Percentiles rank a stretch among this genome's conserved stretches.
phyloP scores from a whole-genome alignment of 1,140 invertebrate genomes.

The Aphaenogaster ashmeadi region DNA sequence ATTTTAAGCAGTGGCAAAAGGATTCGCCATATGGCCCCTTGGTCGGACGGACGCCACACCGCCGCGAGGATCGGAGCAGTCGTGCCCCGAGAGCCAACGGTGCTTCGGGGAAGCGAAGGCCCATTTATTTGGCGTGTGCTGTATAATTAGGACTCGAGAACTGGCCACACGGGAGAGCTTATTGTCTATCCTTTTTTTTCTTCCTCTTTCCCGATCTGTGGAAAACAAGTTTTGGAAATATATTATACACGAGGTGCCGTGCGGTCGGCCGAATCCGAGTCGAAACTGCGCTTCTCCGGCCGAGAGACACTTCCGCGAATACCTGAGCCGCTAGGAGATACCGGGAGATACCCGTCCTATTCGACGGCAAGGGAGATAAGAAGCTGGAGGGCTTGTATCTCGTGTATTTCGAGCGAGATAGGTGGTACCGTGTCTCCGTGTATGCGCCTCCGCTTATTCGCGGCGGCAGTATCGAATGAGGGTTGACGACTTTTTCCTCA shows the following conservation, averaged over 20 bases:
- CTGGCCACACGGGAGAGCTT: constrained; percentile 67
- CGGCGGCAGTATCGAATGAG: constrained; percentile 29
- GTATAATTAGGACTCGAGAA: constrained; percentile 82
- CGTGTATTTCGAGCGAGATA: not conserved
- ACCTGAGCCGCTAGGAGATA: not conserved
- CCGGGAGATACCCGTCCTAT: constrained; percentile 13
- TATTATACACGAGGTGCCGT: constrained; percentile 60
- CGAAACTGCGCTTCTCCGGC: constrained; percentile 22
- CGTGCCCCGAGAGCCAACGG: constrained; percentile 73
- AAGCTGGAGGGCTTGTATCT: not conserved
- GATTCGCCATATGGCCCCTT: constrained; percentile 83
- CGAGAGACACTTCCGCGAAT: constrained; percentile 64
- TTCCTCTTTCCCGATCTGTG: constrained; percentile 50
- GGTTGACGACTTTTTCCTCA: constrained; percentile 58
- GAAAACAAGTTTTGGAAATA: constrained; percentile 78
- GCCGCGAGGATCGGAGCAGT: constrained; percentile 64
- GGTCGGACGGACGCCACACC: constrained; percentile 50
- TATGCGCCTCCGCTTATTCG: not conserved
- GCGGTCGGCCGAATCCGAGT: constrained; percentile 57
- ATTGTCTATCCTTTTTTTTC: constrained; percentile 66
- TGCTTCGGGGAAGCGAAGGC: constrained; percentile 75
- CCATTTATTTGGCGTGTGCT: constrained; percentile 83
- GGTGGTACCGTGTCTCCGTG: not conserved
- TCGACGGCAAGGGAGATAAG: not conserved
- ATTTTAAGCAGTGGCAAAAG: constrained; percentile 78